These are phyloP conservation scores for Prunella fulvescens DNA, from an alignment of 2,113 vertebrate genomes.

Conservation along the genomic window DNA sequence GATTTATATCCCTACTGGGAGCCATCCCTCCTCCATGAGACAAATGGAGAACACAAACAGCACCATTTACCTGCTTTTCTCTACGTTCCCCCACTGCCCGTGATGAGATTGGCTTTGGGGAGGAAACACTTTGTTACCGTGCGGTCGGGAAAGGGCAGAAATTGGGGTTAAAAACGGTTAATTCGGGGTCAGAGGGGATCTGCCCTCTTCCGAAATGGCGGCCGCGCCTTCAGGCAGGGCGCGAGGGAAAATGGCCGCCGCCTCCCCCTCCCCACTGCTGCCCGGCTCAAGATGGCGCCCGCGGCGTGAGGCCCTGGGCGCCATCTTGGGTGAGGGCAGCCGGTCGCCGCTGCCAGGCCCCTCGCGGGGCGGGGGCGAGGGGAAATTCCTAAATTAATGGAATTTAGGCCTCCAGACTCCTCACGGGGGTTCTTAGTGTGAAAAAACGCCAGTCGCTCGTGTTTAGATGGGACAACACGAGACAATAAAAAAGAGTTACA, in stretches of 20 bases:
- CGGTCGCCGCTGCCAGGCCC: background rate
- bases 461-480: too few relatives aligned
- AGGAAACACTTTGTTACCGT: accelerated
- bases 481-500: too few relatives aligned
- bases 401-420: too few relatives aligned
- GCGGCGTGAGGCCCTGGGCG: accelerated
- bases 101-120: background rate
- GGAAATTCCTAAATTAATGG: too few relatives aligned
- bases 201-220: background rate
- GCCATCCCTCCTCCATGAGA: background rate
- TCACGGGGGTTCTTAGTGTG: accelerated
- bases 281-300: background rate
- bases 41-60: accelerated
- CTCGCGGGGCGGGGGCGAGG: too few relatives aligned
- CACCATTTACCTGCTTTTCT: background rate
- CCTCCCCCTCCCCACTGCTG: accelerated
- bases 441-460: too few relatives aligned
- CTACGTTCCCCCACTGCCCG: background rate
- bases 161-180: accelerated
- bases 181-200: background rate
- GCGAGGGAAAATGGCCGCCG: background rate
- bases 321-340: background rate
- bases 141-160: background rate
- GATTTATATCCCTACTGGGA: background rate
- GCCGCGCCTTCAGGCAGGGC: background rate